Percentiles rank a stretch among this genome's conserved stretches.
These are phyloP conservation scores for Sarcophilus harrisii DNA, from an alignment of 2,797 vertebrate species.

Conservation along the genomic window DNA sequence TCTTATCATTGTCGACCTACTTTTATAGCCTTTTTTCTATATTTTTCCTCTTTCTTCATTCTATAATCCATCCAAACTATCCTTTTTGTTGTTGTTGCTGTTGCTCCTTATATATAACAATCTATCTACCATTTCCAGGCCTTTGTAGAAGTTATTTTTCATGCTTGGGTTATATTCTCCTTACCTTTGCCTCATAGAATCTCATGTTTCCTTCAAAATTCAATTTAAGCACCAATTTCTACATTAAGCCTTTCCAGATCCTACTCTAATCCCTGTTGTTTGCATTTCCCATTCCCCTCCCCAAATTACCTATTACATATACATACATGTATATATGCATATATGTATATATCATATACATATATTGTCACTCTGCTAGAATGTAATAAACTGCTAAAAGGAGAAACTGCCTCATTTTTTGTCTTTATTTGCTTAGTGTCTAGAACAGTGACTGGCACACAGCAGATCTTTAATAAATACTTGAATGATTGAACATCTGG, in stretches of 20 bases:
- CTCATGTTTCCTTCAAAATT: neutral
- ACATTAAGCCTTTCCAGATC: neutral
- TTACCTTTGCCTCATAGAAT: neutral
- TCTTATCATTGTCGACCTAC: neutral
- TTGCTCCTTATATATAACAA: neutral
- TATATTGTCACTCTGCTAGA: neutral
- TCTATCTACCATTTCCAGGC: neutral
- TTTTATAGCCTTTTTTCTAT: neutral
- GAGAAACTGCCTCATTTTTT: neutral
- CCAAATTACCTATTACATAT: neutral
- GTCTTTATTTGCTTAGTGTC: neutral
- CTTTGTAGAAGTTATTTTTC: neutral
- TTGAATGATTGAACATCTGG: neutral
- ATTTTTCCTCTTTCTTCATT: neutral
- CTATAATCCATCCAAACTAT: neutral
- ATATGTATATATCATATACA: neutral
- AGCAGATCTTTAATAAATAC: neutral
- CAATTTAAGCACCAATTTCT: neutral
- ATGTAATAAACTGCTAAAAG: neutral
- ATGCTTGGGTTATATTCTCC: neutral
- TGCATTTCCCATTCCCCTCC: neutral
- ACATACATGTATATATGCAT: neutral
- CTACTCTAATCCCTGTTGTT: neutral
- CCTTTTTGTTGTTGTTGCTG: neutral
- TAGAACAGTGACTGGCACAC: neutral